phyloP scores from a whole-genome alignment of 1,140 invertebrate genomes.

The Oreohelix idahoensis region DNA sequence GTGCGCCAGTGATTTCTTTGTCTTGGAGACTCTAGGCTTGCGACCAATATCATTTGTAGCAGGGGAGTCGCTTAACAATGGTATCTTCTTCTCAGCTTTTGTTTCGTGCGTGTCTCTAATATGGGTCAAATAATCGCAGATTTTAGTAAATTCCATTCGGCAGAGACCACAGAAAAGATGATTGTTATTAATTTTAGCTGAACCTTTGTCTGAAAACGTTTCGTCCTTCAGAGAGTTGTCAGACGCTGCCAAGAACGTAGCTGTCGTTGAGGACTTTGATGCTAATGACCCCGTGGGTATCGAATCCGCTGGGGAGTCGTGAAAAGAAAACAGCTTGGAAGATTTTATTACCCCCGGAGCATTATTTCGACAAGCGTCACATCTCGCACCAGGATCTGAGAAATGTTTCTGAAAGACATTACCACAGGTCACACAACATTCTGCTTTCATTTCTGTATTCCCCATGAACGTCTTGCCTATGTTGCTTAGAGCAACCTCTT shows the following conservation, averaged over 20 bases:
- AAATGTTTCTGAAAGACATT: constrained; percentile 16
- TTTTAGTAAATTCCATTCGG: constrained; percentile 28
- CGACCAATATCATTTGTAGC: background rate
- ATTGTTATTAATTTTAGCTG: constrained; percentile 9
- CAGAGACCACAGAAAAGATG: constrained; percentile 32
- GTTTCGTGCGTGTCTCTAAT: constrained; percentile 20
- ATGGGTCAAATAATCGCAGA: constrained; percentile 28
- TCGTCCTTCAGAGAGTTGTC: background rate
- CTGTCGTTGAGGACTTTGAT: background rate
- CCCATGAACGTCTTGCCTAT: background rate
- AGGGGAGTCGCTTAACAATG: background rate
- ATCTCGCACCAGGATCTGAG: constrained; percentile 3
- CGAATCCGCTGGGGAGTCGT: background rate
- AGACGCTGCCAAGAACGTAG: background rate
- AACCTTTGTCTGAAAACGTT: background rate
- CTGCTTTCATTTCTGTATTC: constrained; percentile 10
- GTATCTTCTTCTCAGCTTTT: background rate
- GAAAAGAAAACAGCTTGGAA: constrained; percentile 27
- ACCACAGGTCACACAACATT: constrained; percentile 30
- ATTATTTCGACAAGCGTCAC: background rate
- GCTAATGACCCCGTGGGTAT: background rate
- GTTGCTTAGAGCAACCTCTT: background rate
- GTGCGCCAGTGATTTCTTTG: constrained; percentile 36
- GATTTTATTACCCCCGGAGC: background rate
- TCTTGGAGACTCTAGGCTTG: constrained; percentile 8